A percentile compares a stretch with the other conserved stretches of the same genome.
Conservation (phyloP, 2,797 vertebrate genomes). For the Phataginus tricuspis region DNA sequence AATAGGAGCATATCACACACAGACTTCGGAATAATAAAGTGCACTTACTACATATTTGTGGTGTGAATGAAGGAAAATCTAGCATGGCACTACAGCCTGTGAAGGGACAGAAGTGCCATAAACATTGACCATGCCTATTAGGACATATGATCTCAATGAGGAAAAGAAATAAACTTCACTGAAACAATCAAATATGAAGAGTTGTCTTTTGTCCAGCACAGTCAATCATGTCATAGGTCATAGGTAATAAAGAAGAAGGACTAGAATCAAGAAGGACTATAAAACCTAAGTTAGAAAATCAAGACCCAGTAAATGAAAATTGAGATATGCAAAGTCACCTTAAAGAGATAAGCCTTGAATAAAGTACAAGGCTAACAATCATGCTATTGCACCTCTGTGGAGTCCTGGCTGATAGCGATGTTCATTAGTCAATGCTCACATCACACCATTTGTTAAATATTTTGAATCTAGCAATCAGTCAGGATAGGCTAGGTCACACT, state of each 20-base stretch:
- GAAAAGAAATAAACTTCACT: not conserved
- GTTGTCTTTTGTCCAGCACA: not conserved
- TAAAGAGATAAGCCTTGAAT: constrained; percentile 18
- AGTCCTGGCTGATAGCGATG: not conserved
- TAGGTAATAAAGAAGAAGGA: not conserved
- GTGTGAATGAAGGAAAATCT: not conserved
- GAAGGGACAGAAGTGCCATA: not conserved
- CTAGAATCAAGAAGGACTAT: not conserved
- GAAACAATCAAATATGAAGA: not conserved
- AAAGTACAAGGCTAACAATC: not conserved
- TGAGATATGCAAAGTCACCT: constrained; percentile 24
- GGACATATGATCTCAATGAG: not conserved
- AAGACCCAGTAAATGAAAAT: constrained; percentile 27
- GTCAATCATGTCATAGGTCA: not conserved
- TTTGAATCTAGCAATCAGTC: not conserved
- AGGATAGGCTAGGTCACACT: not conserved
- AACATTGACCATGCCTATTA: not conserved
- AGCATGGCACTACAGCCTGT: accelerated
- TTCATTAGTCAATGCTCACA: not conserved
- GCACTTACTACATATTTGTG: not conserved
- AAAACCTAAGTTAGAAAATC: constrained; percentile 55
- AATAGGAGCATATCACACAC: not conserved
- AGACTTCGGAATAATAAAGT: not conserved
- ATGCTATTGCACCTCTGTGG: too few relatives aligned
- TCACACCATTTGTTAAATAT: not conserved